Conservation (phyloP, 2,113 vertebrate genomes). For the Grammomys surdaster region DNA sequence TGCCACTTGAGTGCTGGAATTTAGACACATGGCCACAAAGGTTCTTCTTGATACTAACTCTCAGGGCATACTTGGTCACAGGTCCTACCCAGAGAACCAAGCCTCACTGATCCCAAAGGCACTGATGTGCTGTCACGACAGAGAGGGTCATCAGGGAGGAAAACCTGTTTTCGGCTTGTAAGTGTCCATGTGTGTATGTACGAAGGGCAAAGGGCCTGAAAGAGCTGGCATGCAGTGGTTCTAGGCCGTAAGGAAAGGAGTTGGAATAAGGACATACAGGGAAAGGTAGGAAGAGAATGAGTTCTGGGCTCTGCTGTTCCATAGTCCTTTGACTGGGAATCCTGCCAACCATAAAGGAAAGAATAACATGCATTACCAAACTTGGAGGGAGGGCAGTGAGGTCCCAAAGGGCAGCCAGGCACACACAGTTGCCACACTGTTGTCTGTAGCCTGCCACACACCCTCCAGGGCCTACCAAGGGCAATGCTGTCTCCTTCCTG, state of each 20-base stretch:
- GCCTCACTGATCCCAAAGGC: not conserved
- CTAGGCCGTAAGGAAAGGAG: not conserved
- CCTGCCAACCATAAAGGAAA: not conserved
- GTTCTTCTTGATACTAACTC: not conserved
- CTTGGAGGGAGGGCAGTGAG: not conserved
- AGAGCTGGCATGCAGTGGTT: not conserved
- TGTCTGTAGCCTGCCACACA: not conserved
- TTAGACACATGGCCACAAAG: not conserved
- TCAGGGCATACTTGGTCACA: not conserved
- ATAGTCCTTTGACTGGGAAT: not conserved
- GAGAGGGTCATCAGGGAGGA: not conserved
- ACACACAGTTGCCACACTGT: fast-evolving
- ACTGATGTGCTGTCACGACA: not conserved
- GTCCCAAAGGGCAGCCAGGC: not conserved
- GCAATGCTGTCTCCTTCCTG: not conserved
- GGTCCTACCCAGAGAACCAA: not conserved
- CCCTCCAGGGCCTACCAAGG: not conserved
- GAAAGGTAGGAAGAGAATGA: no score
- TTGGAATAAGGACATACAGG: no score
- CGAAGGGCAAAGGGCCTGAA: no score
- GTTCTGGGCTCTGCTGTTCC: not conserved
- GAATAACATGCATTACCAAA: fast-evolving
- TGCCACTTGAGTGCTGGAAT: not conserved
- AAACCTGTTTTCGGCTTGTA: not conserved
- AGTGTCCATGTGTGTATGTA: no score